Conservation (phyloP, 2,113 vertebrate genomes). For the Mormyrus iriodes region DNA sequence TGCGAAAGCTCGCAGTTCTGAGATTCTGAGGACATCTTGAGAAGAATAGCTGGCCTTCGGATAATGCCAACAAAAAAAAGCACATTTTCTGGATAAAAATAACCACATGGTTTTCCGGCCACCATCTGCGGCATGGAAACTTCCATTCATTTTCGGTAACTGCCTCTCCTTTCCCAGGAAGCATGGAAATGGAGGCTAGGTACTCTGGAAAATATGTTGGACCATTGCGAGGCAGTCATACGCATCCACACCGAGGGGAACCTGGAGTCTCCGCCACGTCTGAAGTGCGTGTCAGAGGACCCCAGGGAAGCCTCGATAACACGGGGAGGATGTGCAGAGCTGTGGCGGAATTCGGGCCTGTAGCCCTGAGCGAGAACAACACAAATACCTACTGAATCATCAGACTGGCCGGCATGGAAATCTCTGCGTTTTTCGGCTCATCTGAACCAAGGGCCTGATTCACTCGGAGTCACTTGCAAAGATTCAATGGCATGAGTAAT, state of each 20-base stretch:
- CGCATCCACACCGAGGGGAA: not conserved
- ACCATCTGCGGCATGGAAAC: not conserved
- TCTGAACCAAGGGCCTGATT: slow-evolving; percentile 24
- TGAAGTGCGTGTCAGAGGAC: not conserved
- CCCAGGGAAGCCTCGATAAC: not conserved
- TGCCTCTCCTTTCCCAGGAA: not conserved
- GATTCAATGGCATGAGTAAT: slow-evolving; percentile 36
- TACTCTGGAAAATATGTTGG: not conserved
- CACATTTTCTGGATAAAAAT: not conserved
- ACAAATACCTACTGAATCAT: too few relatives aligned
- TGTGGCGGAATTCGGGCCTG: not conserved
- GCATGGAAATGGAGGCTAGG: not conserved
- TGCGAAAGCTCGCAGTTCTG: not conserved
- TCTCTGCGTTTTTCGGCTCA: not conserved
- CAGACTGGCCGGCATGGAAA: not conserved
- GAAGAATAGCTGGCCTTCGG: not conserved
- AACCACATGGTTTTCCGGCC: not conserved
- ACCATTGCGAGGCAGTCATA: not conserved
- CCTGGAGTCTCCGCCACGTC: not conserved
- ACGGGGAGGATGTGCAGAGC: not conserved
- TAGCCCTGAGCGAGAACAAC: not conserved
- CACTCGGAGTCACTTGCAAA: slow-evolving; percentile 39
- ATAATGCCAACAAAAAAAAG: not conserved
- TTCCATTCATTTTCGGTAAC: not conserved
- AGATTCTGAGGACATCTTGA: not conserved